phyloP scores from a whole-genome alignment of 2,113 vertebrate species.

The Phyllostomus discolor region DNA sequence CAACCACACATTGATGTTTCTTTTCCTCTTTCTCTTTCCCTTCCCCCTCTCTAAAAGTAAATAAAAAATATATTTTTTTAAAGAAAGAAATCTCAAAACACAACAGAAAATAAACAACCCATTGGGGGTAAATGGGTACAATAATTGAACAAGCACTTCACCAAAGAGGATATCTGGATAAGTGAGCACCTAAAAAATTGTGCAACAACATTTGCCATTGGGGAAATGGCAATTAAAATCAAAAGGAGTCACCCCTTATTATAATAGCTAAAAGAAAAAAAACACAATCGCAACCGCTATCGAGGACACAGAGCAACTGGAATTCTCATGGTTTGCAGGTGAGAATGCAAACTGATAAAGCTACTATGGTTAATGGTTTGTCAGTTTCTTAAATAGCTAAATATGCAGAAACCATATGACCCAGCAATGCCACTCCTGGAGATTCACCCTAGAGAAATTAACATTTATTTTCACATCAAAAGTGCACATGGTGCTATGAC shows the following conservation, averaged over 20 bases:
- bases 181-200: not conserved
- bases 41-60: no score
- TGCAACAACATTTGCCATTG: not conserved
- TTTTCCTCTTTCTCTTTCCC: no score
- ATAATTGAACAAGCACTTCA: not conserved
- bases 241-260: not conserved
- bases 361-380: not conserved
- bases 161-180: not conserved
- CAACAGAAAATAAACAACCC: not conserved
- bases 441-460: slow-evolving; percentile 1
- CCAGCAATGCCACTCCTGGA: not conserved
- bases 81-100: not conserved
- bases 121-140: not conserved
- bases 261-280: not conserved
- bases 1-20: no score
- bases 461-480: not conserved
- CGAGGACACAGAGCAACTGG: not conserved
- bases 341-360: not conserved
- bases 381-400: not conserved
- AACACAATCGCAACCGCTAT: not conserved
- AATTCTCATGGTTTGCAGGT: not conserved
- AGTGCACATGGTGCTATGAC: not conserved
- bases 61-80: no score
- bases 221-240: not conserved
- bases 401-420: not conserved